Conservation (phyloP, 2,888 invertebrate genomes). For the Hirtodrosophila histrioides region DNA sequence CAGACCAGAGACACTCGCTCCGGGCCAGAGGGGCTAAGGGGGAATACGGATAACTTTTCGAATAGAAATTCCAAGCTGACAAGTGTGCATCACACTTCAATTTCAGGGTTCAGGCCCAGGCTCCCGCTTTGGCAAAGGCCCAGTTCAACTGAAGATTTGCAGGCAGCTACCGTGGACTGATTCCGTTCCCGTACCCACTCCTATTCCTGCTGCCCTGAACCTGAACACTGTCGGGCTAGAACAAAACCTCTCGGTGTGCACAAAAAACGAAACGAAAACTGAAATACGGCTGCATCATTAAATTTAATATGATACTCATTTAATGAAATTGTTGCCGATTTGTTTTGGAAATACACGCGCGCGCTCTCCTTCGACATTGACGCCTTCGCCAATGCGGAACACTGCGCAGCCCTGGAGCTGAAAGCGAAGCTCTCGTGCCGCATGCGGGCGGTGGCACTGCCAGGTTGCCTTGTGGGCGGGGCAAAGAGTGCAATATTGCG, state of each 20-base stretch:
- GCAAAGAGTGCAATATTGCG: constrained; percentile 77
- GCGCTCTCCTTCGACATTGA: constrained; percentile 65
- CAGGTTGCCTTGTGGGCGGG: constrained; percentile 57
- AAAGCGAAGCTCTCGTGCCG: constrained; percentile 43
- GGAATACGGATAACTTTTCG: constrained; percentile 71
- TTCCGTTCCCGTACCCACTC: constrained; percentile 19
- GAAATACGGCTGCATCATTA: constrained; percentile 85
- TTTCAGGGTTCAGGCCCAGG: constrained; percentile 23
- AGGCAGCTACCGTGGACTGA: constrained; percentile 62
- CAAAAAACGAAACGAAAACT: constrained; percentile 82
- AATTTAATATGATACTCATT: constrained; percentile 85
- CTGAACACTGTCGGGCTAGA: constrained; percentile 51
- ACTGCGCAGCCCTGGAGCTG: constrained; percentile 37
- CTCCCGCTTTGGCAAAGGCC: constrained; percentile 12
- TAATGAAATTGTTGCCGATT: constrained; percentile 85
- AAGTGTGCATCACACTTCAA: constrained; percentile 61
- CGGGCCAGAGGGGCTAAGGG: constrained; percentile 22
- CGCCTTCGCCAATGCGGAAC: constrained; percentile 67
- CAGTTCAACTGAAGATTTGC: constrained; percentile 61
- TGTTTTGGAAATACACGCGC: constrained; percentile 85
- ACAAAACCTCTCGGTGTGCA: constrained; percentile 63
- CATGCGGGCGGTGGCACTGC: constrained; percentile 53
- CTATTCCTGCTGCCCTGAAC: constrained; percentile 2
- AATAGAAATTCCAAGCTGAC: constrained; percentile 75
- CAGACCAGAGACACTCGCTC: neutral